Conservation (phyloP, 2,113 vertebrate genomes). For the Gavia stellata region DNA sequence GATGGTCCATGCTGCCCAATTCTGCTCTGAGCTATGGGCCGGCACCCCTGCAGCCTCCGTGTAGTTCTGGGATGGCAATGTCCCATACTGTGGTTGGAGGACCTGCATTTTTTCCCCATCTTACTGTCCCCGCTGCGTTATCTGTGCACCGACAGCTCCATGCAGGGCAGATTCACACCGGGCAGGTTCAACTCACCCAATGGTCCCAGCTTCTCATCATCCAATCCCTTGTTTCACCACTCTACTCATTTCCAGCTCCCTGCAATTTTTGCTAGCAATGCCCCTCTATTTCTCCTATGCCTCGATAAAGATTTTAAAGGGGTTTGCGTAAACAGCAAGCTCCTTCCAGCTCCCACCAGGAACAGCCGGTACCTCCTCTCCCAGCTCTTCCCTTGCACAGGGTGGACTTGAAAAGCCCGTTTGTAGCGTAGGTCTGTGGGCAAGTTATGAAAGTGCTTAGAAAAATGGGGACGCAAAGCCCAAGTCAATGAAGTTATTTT, state of each 20-base stretch:
- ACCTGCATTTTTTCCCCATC: background rate
- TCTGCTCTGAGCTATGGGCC: background rate
- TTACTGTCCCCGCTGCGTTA: fast-evolving
- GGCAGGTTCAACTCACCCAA: background rate
- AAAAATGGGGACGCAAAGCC: background rate
- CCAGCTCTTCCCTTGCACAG: background rate
- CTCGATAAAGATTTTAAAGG: background rate
- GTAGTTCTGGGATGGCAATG: background rate
- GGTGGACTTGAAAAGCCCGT: constrained; percentile 16
- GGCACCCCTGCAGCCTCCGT: fast-evolving
- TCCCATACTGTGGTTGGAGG: background rate
- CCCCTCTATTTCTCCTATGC: background rate
- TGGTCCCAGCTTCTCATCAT: background rate
- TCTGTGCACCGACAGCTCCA: background rate
- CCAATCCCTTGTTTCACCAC: background rate
- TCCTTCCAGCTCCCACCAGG: background rate
- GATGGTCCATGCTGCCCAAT: background rate
- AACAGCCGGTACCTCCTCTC: background rate
- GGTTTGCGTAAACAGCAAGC: background rate
- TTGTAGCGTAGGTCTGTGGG: background rate
- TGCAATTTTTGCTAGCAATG: background rate
- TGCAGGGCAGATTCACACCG: background rate
- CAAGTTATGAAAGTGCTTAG: background rate
- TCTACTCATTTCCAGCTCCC: background rate
- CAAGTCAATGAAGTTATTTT: constrained; percentile 34